phyloP scores from a whole-genome alignment of 2,113 vertebrate genomes.

The Saccopteryx bilineata region DNA sequence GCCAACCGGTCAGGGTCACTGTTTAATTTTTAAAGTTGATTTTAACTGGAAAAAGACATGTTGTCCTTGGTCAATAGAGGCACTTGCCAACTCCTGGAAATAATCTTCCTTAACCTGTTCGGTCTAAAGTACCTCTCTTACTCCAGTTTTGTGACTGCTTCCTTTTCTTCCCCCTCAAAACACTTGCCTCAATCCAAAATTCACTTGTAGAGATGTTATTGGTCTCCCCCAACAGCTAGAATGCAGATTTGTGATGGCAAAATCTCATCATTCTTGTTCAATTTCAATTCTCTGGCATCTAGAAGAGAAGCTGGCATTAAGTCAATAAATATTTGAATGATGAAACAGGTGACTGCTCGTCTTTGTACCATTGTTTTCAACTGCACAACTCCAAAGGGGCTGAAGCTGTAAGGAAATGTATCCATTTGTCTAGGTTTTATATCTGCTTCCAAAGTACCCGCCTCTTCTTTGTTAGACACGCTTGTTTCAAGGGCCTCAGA shows the following conservation, averaged over 20 bases:
- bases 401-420: neutral
- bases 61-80: neutral
- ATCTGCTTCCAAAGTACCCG: neutral
- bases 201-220: neutral
- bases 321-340: neutral
- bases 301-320: neutral
- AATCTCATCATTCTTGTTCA: neutral
- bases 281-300: neutral
- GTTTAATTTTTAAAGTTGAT: neutral
- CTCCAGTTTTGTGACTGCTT: neutral
- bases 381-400: neutral
- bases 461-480: neutral
- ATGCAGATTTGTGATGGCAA: neutral
- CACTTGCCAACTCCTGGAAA: neutral
- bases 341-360: neutral
- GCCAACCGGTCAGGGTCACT: no score
- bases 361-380: neutral
- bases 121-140: neutral
- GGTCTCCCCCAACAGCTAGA: neutral
- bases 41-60: neutral
- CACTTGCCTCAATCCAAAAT: neutral
- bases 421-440: neutral
- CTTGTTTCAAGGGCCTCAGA: neutral
- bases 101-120: neutral
- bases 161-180: neutral